Evolutionary conservation across 2,797 vertebrate species (phyloP).

Genomic region (Acridotheres tristis): DNA sequence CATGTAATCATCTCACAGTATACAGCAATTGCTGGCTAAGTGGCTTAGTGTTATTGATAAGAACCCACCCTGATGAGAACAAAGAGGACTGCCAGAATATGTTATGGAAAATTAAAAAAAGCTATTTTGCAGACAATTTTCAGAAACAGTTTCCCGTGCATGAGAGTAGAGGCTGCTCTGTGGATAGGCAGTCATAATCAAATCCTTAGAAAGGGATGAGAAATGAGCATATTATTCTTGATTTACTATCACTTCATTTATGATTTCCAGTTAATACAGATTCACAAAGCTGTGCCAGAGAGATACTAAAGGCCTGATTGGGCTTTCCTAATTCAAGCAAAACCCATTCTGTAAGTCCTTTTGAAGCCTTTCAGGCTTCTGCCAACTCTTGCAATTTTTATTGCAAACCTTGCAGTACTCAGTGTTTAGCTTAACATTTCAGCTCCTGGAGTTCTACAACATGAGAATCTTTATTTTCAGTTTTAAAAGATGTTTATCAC

Average conservation of each 20-base stretch:
- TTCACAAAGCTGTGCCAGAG: constrained; percentile 6
- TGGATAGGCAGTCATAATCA: neutral
- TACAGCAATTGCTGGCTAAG: constrained; percentile 61
- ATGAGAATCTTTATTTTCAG: neutral
- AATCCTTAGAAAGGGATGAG: constrained; percentile 38
- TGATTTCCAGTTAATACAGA: constrained; percentile 29
- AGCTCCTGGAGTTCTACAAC: neutral
- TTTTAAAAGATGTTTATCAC: neutral
- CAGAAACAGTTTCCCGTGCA: constrained; percentile 15
- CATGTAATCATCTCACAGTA: constrained; percentile 63
- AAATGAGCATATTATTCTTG: constrained; percentile 21
- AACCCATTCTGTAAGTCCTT: constrained; percentile 22
- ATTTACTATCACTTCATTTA: constrained; percentile 48
- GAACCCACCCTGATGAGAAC: constrained; percentile 65
- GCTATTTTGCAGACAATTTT: constrained; percentile 48
- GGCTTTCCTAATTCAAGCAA: constrained; percentile 41
- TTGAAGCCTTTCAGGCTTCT: constrained; percentile 40
- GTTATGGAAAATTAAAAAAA: constrained; percentile 48
- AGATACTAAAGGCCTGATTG: constrained; percentile 37
- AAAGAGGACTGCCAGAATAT: constrained; percentile 42
- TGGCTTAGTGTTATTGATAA: constrained; percentile 58
- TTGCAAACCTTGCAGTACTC: constrained; percentile 42
- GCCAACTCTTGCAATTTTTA: constrained; percentile 43
- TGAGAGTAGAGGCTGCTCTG: neutral
- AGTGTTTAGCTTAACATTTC: neutral